A percentile compares a stretch with the other conserved stretches of the same genome.
phyloP scores from a whole-genome alignment of 2,888 invertebrate species.

The Pollenia labialis region DNA sequence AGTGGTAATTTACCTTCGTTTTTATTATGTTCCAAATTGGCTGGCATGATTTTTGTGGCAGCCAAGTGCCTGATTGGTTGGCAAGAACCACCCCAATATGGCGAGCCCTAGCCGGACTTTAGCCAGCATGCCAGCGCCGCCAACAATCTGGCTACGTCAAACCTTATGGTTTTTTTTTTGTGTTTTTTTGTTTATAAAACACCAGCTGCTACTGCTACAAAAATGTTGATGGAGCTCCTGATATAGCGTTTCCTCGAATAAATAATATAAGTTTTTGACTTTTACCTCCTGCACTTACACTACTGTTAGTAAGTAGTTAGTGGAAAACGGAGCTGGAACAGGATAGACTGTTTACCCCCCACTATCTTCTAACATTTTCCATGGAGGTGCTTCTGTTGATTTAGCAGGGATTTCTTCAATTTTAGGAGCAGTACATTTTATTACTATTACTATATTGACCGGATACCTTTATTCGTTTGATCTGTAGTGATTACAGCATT shows the following conservation, averaged over 20 bases:
- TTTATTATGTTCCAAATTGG: too few species aligned
- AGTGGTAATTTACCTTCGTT: too few species aligned
- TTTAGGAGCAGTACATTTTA: constrained; percentile 92
- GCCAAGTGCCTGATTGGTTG: too few species aligned
- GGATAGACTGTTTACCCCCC: constrained; percentile 93
- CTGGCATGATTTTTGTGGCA: too few species aligned
- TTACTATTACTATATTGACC: constrained; percentile 90
- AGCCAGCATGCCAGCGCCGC: too few species aligned
- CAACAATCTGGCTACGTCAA: too few species aligned
- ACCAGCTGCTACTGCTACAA: too few species aligned
- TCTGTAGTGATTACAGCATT: constrained; percentile 88
- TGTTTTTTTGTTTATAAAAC: too few species aligned
- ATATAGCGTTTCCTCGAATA: constrained; percentile 93
- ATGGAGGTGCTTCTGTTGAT: constrained; percentile 89
- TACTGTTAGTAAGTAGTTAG: constrained; percentile 87
- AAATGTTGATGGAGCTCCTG: constrained; percentile 90
- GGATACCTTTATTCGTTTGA: constrained; percentile 90
- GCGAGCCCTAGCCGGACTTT: too few species aligned
- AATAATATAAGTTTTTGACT: constrained; percentile 94
- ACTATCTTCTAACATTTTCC: constrained; percentile 87
- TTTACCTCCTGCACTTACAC: constrained; percentile 88
- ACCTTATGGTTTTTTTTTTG: too few species aligned
- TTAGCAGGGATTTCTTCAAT: constrained; percentile 90
- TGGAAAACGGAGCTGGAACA: constrained; percentile 89
- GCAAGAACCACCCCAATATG: too few species aligned